Evolutionary conservation across 2,888 invertebrate genomes (phyloP), one percentile per base, ranked within the genome.

Genomic region (Dynastes grantii): DNA sequence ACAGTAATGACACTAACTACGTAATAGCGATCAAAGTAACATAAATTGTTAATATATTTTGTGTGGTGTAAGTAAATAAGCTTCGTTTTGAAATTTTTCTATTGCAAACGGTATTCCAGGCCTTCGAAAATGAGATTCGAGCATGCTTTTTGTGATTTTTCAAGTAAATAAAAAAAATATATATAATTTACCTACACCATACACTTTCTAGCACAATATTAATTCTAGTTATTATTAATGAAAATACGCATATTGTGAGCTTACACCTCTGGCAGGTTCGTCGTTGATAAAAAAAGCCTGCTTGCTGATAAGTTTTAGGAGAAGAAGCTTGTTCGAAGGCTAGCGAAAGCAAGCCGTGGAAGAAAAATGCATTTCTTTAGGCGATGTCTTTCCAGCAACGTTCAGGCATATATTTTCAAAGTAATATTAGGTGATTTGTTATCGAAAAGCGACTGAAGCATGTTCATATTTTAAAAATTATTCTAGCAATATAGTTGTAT

Each of bases 131-230:
- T 58, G 2, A 9, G 53, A 0, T 61, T 27, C 13, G 29, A 61
- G 6, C 8, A 11, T 22, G 8, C 22, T 68, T 49, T 29, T 29
- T 63, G 63, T 32, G 29, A 13, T 11, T 63, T 29, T 9, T 27
- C 29, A 29, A 11, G 27, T 27, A 61, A 29, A 68, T 1, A n/a
- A 3, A 49, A 11, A n/a, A 0, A 13, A 13, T n/a, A 53, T 58
- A 37, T 37, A 5, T 37, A 49, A 51, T 68, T 51, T 51, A 40
- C 27, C 5, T 68, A 29, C 68, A 22, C 68, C 51, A 27, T 68
- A 51, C 68, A 11, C 9, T 61, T 73, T 45, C 63, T 75, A 75
- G 73, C 73, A 75, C 73, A 61, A 75, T 75, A 75, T 73, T 61
- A 11, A 61, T 75, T 45, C 29, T 75, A 75, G 73, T 71, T 61